Evolutionary conservation across 2,797 vertebrate species (phyloP), one percentile per base, ranked within the genome.

Genomic region (Pogoniulus pusillus): DNA sequence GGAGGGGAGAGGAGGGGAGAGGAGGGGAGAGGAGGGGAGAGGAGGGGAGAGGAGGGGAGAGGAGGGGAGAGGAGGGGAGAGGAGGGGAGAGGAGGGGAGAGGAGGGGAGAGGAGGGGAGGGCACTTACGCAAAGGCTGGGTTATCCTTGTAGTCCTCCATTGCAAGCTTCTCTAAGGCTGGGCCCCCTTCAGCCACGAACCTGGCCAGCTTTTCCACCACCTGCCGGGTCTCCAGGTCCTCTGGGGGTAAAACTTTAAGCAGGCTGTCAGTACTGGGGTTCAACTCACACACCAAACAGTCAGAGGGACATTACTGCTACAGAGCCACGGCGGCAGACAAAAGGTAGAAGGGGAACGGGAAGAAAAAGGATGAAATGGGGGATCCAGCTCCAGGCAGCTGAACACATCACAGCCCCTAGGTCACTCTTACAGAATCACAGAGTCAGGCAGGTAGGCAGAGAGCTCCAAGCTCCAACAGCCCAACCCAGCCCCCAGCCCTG

Each of bases 161-260:
- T 88, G 99, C 99, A 72, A 98, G 98, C 97, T 97, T 98, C 97
- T 99, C 99, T 94, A 99, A 97, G 91, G 99, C 97, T 5, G 98
- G 97, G 93, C 99, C 99, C 90, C 98, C 99, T 97, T 99, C 98
- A 9, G 99, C 99, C 96, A 99, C 98, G 97, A 99, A 99, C 79
- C 98, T 97, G 91, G 99, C 99, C 98, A 99, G 98, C 98, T 99
- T 99, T 97, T 99, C 97, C 96, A 99, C 98, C 97, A 99, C 98
- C 91, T 98, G 98, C 85, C 98, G 97, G 95, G 98, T 98, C 96
- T 99, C 98, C 85, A 97, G 96, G 97, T 99, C 99, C 98, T 99
- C 99, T 99, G 99, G 99, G 98, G 99, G 99, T 98, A 98, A 98
- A 98, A 99, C 99, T 99, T 99, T 99, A 99, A 99, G 98, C 98